phyloP scores from a whole-genome alignment of 2,888 invertebrate species.

The Trichopria drosophilae region DNA sequence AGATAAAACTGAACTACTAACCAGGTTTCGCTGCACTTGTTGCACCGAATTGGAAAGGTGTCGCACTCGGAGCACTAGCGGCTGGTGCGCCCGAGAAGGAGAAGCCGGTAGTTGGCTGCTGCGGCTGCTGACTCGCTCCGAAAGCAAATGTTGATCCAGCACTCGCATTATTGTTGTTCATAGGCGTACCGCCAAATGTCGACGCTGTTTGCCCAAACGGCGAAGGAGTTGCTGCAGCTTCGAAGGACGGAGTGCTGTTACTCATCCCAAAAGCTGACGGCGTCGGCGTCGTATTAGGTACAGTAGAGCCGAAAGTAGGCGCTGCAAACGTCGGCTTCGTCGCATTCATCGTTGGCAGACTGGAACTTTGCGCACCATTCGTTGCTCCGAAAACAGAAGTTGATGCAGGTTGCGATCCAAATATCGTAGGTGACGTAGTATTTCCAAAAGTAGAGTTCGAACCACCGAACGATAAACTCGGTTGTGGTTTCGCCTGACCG shows the following conservation, averaged over 20 bases:
- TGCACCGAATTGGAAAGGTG: constrained; percentile 47
- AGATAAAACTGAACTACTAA: too few species aligned
- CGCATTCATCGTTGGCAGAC: too few species aligned
- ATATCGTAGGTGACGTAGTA: neutral
- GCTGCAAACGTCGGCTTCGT: constrained; percentile 11
- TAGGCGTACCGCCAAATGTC: constrained; percentile 4
- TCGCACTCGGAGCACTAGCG: constrained; percentile 10
- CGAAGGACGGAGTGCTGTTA: constrained; percentile 25
- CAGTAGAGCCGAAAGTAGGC: constrained; percentile 26
- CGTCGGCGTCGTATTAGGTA: constrained; percentile 1
- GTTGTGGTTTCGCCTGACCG: constrained; percentile 33
- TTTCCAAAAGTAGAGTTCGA: constrained; percentile 18
- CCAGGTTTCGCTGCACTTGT: constrained; percentile 42
- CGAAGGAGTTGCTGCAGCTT: constrained; percentile 20
- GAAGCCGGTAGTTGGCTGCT: constrained; percentile 25
- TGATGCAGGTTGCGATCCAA: too few species aligned
- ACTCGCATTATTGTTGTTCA: constrained; percentile 8
- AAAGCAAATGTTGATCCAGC: constrained; percentile 35
- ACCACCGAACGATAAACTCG: constrained; percentile 17
- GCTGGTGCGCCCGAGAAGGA: constrained; percentile 28
- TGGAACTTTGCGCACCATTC: too few species aligned
- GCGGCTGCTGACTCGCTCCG: constrained; percentile 31
- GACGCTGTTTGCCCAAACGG: constrained; percentile 28
- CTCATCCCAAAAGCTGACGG: constrained; percentile 27
- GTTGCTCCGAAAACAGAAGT: too few species aligned